A percentile compares a stretch with the other conserved stretches of the same genome.
phyloP scores from a whole-genome alignment of 2,113 vertebrate genomes.

The Odontophorus gujanensis region DNA sequence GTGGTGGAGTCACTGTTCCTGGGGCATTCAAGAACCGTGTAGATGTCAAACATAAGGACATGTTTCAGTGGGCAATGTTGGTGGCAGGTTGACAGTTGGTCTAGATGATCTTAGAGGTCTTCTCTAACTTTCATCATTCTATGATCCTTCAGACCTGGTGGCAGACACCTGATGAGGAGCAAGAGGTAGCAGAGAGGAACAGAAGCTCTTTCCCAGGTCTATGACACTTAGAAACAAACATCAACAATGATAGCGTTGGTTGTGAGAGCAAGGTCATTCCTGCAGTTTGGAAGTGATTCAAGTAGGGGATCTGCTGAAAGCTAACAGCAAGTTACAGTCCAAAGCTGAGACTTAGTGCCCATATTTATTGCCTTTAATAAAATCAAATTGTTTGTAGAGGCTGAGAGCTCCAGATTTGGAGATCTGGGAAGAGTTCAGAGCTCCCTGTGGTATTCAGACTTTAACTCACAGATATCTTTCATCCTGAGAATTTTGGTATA shows the following conservation, averaged over 20 bases:
- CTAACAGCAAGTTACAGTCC: neutral
- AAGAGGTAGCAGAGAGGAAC: neutral
- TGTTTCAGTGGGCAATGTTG: too few species aligned
- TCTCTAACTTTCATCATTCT: too few species aligned
- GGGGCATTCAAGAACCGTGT: too few species aligned
- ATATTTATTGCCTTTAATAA: neutral
- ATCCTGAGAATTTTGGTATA: neutral
- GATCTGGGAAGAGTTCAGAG: neutral
- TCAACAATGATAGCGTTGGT: neutral
- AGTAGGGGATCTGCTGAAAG: neutral
- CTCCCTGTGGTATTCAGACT: neutral
- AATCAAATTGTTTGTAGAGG: neutral
- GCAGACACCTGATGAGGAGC: neutral
- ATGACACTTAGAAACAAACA: neutral
- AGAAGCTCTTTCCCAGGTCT: too few species aligned
- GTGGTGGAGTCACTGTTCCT: too few species aligned
- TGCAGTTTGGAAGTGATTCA: neutral
- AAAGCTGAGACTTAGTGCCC: neutral
- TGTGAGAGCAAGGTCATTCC: neutral
- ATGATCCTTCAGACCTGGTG: neutral
- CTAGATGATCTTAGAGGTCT: too few species aligned
- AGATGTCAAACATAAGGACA: too few species aligned
- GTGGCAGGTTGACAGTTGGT: too few species aligned
- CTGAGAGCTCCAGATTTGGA: neutral
- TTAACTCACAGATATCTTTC: neutral